Evolutionary conservation across 2,113 vertebrate species (phyloP).

Genomic region (Arothron firmamentum): DNA sequence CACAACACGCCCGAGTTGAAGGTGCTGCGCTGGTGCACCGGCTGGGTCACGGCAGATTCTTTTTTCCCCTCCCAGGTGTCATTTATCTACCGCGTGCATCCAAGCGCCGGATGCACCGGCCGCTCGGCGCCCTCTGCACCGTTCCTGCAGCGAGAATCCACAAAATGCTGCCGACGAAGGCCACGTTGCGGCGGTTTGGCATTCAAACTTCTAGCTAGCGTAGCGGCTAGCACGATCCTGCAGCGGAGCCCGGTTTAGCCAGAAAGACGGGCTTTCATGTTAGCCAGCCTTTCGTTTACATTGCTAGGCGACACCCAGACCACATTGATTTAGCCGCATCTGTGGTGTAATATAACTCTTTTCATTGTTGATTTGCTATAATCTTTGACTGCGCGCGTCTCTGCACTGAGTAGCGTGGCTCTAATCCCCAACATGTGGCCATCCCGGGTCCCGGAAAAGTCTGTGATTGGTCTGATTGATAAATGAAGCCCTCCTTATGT

Average conservation of each 20-base stretch:
- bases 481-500: constrained; percentile 81
- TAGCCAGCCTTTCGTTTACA: constrained; percentile 9
- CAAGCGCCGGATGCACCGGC: too few relatives aligned
- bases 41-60: constrained; percentile 34
- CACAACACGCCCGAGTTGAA: constrained; percentile 92
- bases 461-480: constrained; percentile 79
- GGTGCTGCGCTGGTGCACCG: constrained; percentile 67
- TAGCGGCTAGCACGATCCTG: not conserved
- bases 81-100: too few relatives aligned
- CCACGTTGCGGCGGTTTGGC: too few relatives aligned
- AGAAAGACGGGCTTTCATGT: constrained; percentile 3
- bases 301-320: constrained; percentile 15
- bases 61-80: too few relatives aligned
- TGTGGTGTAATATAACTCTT: constrained; percentile 48
- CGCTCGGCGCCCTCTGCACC: too few relatives aligned
- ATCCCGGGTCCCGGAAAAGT: constrained; percentile 68
- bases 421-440: constrained; percentile 74
- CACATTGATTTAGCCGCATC: constrained; percentile 31
- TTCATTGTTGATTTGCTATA: constrained; percentile 59
- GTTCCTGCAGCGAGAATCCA: too few relatives aligned
- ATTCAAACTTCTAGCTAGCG: not conserved
- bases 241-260: not conserved
- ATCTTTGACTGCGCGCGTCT: constrained; percentile 48
- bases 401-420: constrained; percentile 48
- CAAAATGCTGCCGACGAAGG: not conserved